Percentiles rank a stretch among this genome's conserved stretches.
These are phyloP conservation scores for Macquaria ambigua DNA, from an alignment of 2,113 vertebrate species.

Conservation along the genomic window DNA sequence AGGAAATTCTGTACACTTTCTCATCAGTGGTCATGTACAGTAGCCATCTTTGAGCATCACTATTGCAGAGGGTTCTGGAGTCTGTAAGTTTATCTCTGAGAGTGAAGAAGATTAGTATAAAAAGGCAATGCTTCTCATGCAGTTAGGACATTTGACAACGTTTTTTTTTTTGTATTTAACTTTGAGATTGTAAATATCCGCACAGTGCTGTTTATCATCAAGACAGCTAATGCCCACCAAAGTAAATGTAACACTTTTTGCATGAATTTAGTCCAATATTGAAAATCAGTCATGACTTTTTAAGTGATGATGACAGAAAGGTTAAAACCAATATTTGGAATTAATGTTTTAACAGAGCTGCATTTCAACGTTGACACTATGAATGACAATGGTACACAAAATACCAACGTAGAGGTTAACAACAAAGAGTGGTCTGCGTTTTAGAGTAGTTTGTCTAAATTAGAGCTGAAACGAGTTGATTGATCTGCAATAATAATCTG, in stretches of 20 bases:
- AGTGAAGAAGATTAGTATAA: background rate
- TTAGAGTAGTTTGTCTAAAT: background rate
- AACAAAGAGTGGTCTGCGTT: background rate
- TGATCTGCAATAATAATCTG: too few species aligned
- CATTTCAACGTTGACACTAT: background rate
- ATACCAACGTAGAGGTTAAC: background rate
- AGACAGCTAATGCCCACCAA: background rate
- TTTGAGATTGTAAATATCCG: background rate
- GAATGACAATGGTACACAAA: background rate
- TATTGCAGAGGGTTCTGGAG: background rate
- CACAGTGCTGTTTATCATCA: background rate
- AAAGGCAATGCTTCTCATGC: background rate
- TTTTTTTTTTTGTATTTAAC: background rate
- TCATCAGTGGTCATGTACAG: slow-evolving; percentile 18
- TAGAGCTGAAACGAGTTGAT: background rate
- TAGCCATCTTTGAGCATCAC: background rate
- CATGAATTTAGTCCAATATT: background rate
- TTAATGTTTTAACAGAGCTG: background rate
- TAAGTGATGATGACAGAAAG: background rate
- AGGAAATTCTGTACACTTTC: slow-evolving; percentile 22
- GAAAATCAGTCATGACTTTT: background rate
- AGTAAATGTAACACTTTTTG: background rate
- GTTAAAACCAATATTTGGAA: background rate
- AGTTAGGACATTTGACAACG: background rate
- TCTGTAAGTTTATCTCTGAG: background rate